Evolutionary conservation across 2,797 vertebrate species (phyloP).

Genomic region (Bovichtus diacanthus): DNA sequence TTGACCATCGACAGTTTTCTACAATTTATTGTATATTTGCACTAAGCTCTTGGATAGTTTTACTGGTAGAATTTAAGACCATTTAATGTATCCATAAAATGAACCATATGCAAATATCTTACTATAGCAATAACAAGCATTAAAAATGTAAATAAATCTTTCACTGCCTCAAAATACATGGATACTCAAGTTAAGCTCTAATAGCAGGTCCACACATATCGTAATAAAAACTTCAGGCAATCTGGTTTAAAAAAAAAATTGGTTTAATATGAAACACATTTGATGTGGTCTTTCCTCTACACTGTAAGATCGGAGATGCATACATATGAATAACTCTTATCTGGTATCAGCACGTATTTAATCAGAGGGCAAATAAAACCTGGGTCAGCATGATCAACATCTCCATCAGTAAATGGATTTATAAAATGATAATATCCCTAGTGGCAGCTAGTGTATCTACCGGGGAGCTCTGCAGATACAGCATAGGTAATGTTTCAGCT

Average conservation of each 20-base stretch:
- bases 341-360: constrained; percentile 41
- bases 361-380: constrained; percentile 49
- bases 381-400: constrained; percentile 42
- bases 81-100: not conserved
- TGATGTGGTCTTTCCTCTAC: constrained; percentile 18
- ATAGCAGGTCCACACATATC: constrained; percentile 16
- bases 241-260: constrained; percentile 5
- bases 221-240: constrained; percentile 36
- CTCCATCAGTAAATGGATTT: constrained; percentile 37
- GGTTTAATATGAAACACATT: constrained; percentile 35
- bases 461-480: not conserved
- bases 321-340: constrained; percentile 57
- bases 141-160: constrained; percentile 8
- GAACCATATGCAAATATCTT: constrained; percentile 8
- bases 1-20: not conserved
- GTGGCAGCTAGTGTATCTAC: not conserved
- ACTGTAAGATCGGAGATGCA: constrained; percentile 27
- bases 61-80: not conserved
- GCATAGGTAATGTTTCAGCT: not conserved
- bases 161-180: constrained; percentile 19
- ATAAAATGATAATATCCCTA: constrained; percentile 19
- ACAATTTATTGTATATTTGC: not conserved
- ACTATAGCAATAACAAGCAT: not conserved
- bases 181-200: constrained; percentile 13
- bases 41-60: not conserved